These are phyloP conservation scores for Crocuta crocuta DNA, from an alignment of 2,113 vertebrate genomes.

Conservation along the genomic window DNA sequence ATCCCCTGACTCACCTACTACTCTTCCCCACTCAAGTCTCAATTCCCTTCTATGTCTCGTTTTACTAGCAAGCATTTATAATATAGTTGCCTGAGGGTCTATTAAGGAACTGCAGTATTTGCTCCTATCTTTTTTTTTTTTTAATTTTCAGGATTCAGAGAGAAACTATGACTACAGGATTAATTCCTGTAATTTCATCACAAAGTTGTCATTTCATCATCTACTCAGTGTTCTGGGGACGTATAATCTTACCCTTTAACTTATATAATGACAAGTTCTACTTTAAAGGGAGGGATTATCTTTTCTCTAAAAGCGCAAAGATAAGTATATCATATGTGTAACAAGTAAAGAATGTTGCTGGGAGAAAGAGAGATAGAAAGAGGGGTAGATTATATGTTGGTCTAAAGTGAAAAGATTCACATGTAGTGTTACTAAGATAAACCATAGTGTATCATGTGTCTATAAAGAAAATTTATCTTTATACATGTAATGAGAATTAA, in stretches of 20 bases:
- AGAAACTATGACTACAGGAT: neutral
- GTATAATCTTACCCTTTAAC: neutral
- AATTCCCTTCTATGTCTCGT: neutral
- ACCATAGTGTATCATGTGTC: neutral
- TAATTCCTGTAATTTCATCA: slow-evolving; percentile 41
- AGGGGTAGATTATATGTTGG: neutral
- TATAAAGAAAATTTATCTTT: neutral
- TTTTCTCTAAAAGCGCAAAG: neutral
- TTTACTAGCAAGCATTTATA: neutral
- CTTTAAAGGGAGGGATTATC: neutral
- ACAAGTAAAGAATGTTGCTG: neutral
- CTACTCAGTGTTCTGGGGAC: neutral
- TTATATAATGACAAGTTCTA: neutral
- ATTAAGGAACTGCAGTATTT: neutral
- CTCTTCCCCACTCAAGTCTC: neutral
- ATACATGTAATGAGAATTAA: neutral
- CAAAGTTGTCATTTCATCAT: slow-evolving; percentile 15
- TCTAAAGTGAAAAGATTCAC: neutral
- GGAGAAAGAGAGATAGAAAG: neutral
- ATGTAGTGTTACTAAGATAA: neutral
- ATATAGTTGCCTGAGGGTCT: neutral
- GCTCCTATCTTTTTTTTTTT: neutral
- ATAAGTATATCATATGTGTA: neutral
- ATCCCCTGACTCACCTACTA: neutral
- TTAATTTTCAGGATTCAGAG: neutral